Evolutionary conservation across 2,113 vertebrate genomes (phyloP).

Genomic region (Cochlearius cochlearius): DNA sequence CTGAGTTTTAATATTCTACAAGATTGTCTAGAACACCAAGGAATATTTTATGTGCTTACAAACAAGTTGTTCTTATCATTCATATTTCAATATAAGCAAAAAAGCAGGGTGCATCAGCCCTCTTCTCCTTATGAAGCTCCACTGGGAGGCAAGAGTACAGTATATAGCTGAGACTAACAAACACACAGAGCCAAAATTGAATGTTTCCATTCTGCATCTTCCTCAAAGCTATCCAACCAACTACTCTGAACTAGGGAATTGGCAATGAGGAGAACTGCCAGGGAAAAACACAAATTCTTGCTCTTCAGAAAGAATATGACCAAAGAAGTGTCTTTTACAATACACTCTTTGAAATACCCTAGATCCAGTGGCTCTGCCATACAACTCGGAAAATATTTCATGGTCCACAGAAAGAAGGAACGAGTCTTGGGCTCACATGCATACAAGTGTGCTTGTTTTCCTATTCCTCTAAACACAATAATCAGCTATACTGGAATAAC

Average conservation of each 20-base stretch:
- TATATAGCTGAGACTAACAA: neutral
- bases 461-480: neutral
- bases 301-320: neutral
- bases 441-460: neutral
- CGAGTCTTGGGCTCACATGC: neutral
- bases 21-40: neutral
- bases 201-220: neutral
- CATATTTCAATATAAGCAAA: neutral
- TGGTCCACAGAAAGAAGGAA: neutral
- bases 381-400: neutral
- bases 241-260: neutral
- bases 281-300: neutral
- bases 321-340: neutral
- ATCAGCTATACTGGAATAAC: neutral
- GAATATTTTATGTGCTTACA: neutral
- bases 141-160: neutral
- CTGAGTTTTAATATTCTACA: neutral
- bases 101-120: neutral
- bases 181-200: neutral
- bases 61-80: neutral
- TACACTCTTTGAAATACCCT: neutral
- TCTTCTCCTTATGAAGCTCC: neutral
- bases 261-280: neutral
- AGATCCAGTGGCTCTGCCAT: neutral
- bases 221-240: neutral